Base-by-base conservation (phyloP, 2,888 invertebrate species). In the Pandemis corylana region DNA sequence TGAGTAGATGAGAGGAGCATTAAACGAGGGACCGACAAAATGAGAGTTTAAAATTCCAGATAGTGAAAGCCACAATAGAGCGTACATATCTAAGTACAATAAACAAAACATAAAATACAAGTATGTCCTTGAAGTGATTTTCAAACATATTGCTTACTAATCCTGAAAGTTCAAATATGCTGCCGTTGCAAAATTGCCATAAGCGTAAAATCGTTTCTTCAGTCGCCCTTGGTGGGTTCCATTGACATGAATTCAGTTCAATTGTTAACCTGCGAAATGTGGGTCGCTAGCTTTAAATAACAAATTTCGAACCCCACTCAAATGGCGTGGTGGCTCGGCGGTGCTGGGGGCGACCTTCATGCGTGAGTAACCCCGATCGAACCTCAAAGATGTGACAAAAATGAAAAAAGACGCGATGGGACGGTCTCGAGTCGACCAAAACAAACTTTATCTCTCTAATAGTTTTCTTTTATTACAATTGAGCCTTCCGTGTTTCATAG, bases 181-280 rank as follows among this genome's bases (percentile, higher is more conserved):
- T 46, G 12, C 46, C 46, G 46, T 5, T 46, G 46, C 46, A 46
- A 44, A 12, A 10, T 46, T 46, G 12, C 46, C 10, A 5, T 12
- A 46, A 46, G 10, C 10, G 2, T 12, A 12, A 10, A 46, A 6
- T 53, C n/a, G 53, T 2, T 53, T 15, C 53, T 15, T 12, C n/a
- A n/a, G 5, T 15, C 53, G 12, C 46, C 12, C 6, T 49, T 12
- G 13, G 12, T 49, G 12, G 51, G 51, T 44, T 36, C 28, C 28
- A 44, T 10, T 44, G 44, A 2, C 7, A 44, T 85, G 87, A 85
- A 87, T 84, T 85, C 85, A 83, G 83, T 81, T 78, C 80, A 83
- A 83, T 82, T 85, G 86, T 85, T 84, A 84, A 83, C 85, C 83
- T 78, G 76, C 72, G 76, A 77, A 80, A 84, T 83, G 82, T 86